phyloP scores from a whole-genome alignment of 2,888 invertebrate species.

The Ophioninae sp. region DNA sequence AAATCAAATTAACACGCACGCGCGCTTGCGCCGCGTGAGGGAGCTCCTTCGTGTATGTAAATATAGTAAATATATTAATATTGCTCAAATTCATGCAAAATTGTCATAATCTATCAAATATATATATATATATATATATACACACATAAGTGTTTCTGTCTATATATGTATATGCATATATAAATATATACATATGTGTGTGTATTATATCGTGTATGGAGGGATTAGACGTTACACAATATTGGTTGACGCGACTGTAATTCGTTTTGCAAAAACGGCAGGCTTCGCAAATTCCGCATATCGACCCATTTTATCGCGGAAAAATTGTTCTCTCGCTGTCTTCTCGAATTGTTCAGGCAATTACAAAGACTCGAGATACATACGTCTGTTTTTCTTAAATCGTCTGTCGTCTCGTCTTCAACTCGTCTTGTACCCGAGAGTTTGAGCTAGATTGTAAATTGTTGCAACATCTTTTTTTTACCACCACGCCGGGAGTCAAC shows the following conservation, averaged over 20 bases:
- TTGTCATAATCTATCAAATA: conserved; percentile 76
- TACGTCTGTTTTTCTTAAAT: not conserved
- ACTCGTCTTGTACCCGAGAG: conserved; percentile 15
- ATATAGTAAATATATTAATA: conserved; percentile 73
- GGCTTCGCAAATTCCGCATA: conserved; percentile 29
- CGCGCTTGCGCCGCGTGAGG: conserved; percentile 39
- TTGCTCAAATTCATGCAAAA: conserved; percentile 78
- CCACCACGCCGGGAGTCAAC: conserved; percentile 31
- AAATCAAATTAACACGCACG: conserved; percentile 32
- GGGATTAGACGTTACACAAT: conserved; percentile 74
- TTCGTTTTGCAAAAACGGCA: conserved; percentile 26
- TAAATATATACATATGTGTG: conserved; percentile 65
- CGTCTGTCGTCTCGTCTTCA: no score
- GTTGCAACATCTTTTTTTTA: conserved; percentile 19
- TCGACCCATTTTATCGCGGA: conserved; percentile 23
- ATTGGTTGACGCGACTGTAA: conserved; percentile 66
- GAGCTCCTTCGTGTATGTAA: conserved; percentile 34
- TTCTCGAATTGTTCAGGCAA: not conserved
- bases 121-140: conserved; percentile 70
- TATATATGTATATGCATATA: conserved; percentile 61
- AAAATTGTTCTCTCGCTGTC: not conserved
- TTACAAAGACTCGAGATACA: not conserved
- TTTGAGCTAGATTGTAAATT: conserved; percentile 46
- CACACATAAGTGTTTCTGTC: conserved; percentile 69
- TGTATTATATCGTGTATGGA: conserved; percentile 76